These are phyloP conservation scores for Formica exsecta DNA, from an alignment of 1,140 invertebrate species.

Conservation along the genomic window DNA sequence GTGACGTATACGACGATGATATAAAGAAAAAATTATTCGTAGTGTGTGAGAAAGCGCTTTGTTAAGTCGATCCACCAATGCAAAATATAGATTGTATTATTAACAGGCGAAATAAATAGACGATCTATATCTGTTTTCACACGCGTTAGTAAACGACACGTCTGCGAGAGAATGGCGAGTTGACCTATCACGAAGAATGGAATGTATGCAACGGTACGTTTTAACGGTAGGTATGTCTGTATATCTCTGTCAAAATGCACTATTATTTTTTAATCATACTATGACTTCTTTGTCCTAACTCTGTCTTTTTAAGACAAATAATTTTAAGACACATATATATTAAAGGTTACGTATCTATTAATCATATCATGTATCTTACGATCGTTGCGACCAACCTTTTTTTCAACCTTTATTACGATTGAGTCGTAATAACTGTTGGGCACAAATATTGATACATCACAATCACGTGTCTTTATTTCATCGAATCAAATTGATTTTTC, in stretches of 20 bases:
- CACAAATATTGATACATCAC: not conserved
- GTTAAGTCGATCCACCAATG: conserved; percentile 57
- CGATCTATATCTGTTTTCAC: conserved; percentile 54
- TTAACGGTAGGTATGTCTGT: conserved; percentile 10
- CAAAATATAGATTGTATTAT: conserved; percentile 28
- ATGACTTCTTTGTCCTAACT: not conserved
- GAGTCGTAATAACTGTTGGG: not conserved
- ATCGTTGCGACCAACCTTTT: not conserved
- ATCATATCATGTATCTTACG: conserved; percentile 26
- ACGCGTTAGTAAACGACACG: conserved; percentile 59
- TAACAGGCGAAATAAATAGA: conserved; percentile 41
- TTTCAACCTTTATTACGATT: not conserved
- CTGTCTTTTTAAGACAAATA: conserved; percentile 9
- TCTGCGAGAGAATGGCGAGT: conserved; percentile 81
- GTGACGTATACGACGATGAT: conserved; percentile 30
- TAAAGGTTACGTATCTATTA: conserved; percentile 50
- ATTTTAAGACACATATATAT: not conserved
- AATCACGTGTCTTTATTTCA: not conserved
- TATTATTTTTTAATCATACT: conserved; percentile 22
- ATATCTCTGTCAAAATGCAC: conserved; percentile 32
- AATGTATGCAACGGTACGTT: conserved; percentile 81
- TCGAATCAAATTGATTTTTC: not conserved
- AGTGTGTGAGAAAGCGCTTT: conserved; percentile 19
- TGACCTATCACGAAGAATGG: conserved; percentile 83
- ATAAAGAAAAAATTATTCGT: conserved; percentile 35